Conservation (phyloP, 2,113 vertebrate genomes). For the Aptenodytes patagonicus region DNA sequence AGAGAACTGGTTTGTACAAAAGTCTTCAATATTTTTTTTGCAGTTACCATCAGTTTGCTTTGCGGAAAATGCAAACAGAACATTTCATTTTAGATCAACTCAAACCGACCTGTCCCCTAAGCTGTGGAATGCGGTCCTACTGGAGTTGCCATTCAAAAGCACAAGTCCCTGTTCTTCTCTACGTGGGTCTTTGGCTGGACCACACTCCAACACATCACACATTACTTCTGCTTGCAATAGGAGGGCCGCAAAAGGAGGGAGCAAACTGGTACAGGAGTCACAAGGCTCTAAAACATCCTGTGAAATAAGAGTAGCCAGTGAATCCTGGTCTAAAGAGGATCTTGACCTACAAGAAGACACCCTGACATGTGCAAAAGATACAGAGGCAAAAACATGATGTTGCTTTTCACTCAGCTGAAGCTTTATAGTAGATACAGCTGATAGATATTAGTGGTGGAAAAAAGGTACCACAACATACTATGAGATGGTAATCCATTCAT, state of each 20-base stretch:
- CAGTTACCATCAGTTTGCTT: background rate
- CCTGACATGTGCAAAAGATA: background rate
- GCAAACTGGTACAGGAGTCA: background rate
- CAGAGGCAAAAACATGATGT: background rate
- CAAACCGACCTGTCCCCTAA: background rate
- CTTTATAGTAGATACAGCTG: background rate
- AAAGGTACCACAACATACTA: background rate
- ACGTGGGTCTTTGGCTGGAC: background rate
- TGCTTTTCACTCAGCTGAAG: background rate
- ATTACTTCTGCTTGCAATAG: background rate
- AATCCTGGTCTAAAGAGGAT: background rate
- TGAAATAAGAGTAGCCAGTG: background rate
- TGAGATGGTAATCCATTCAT: background rate
- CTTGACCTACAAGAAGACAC: background rate
- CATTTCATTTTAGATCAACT: background rate
- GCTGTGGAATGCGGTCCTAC: background rate
- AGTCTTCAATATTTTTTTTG: background rate
- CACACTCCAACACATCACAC: background rate
- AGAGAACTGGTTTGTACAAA: background rate
- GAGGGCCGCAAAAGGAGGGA: background rate
- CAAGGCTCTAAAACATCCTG: background rate
- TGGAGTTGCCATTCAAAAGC: background rate
- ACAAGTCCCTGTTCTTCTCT: background rate
- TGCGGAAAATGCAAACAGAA: background rate
- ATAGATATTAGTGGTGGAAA: background rate